Conservation (phyloP, 2,888 invertebrate genomes). For the Agonopterix subpropinquella region DNA sequence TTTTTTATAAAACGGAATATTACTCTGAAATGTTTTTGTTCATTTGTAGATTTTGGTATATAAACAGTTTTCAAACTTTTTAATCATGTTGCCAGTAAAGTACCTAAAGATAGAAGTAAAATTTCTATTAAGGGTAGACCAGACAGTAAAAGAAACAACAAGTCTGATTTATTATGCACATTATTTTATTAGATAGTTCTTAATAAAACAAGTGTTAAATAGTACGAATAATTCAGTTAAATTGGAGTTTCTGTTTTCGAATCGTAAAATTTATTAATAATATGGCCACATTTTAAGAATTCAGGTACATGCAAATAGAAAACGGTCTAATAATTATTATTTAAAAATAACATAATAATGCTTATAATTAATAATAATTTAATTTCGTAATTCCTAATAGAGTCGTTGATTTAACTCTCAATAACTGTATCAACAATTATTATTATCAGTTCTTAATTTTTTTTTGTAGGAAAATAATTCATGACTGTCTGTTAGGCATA, state of each 20-base stretch:
- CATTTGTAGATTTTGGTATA: neutral
- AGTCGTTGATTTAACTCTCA: constrained; percentile 60
- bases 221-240: constrained; percentile 45
- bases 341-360: constrained; percentile 16
- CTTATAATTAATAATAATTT: constrained; percentile 61
- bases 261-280: constrained; percentile 45
- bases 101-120: neutral
- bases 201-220: constrained; percentile 64
- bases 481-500: constrained; percentile 40
- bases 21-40: no score
- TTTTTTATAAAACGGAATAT: no score
- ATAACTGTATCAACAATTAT: constrained; percentile 46
- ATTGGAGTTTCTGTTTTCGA: constrained; percentile 34
- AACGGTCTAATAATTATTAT: constrained; percentile 55
- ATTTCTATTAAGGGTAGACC: neutral
- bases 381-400: constrained; percentile 62
- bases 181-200: constrained; percentile 62
- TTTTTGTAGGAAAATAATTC: constrained; percentile 33
- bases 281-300: constrained; percentile 71
- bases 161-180: constrained; percentile 43
- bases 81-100: neutral
- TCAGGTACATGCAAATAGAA: constrained; percentile 69
- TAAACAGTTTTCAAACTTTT: neutral
- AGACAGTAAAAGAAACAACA: constrained; percentile 19
- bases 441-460: constrained; percentile 44